These are phyloP conservation scores for Ladona fulva DNA, from an alignment of 1,140 invertebrate species.

Conservation along the genomic window DNA sequence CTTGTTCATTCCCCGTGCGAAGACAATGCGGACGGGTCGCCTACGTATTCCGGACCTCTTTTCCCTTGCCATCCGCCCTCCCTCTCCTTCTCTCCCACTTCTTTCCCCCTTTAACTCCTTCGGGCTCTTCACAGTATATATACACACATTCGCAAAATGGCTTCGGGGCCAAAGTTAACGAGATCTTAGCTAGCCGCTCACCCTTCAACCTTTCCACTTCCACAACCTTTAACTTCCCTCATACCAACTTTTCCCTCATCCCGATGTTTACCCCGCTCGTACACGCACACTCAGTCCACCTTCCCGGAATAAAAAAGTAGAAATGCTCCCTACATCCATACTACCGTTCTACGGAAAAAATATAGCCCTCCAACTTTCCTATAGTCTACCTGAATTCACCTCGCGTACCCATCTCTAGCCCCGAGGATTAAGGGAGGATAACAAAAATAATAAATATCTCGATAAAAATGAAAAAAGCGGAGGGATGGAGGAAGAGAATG, in stretches of 20 bases:
- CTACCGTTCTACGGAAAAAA: too few species aligned
- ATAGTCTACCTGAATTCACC: too few species aligned
- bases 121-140: not conserved
- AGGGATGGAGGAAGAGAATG: not conserved
- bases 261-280: not conserved
- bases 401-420: not conserved
- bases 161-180: not conserved
- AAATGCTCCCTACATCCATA: not conserved
- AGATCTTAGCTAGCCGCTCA: conserved; percentile 6
- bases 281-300: not conserved
- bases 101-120: not conserved
- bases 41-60: conserved; percentile 37
- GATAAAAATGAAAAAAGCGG: not conserved
- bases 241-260: not conserved
- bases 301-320: not conserved
- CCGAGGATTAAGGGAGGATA: not conserved
- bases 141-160: not conserved
- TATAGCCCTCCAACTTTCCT: too few species aligned
- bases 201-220: not conserved
- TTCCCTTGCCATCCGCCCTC: not conserved
- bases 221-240: not conserved
- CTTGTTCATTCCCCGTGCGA: conserved; percentile 28
- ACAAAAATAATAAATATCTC: not conserved
- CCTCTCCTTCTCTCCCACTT: not conserved
- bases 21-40: conserved; percentile 25